A percentile compares a stretch with the other conserved stretches of the same genome.
Conservation (phyloP, 2,113 vertebrate species). For the Chaetodon auriga region DNA sequence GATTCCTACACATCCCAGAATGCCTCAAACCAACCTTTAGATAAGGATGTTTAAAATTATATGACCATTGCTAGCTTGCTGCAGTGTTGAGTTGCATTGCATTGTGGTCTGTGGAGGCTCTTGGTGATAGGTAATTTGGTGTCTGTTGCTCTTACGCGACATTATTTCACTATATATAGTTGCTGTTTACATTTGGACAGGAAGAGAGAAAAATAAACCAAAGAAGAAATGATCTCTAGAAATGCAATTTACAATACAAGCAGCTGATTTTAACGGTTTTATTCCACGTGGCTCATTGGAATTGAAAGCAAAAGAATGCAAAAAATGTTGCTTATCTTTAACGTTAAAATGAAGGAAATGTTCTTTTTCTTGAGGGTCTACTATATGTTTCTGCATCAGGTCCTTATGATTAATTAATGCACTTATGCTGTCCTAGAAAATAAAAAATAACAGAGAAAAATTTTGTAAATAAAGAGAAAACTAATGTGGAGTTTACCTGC, state of each 20-base stretch:
- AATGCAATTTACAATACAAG: not conserved
- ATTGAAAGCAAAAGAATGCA: not conserved
- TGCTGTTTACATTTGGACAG: not conserved
- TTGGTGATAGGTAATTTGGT: not conserved
- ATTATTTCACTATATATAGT: not conserved
- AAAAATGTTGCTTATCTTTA: not conserved
- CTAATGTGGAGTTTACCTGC: not conserved
- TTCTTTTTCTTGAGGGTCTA: not conserved
- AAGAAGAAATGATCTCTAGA: conserved; percentile 6
- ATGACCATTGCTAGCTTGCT: too few species aligned
- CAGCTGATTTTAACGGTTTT: not conserved
- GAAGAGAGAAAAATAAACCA: conserved; percentile 12
- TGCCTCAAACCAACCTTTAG: not conserved
- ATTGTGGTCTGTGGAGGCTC: not conserved
- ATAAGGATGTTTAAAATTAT: not conserved
- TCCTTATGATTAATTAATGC: not conserved
- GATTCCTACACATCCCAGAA: conserved; percentile 25
- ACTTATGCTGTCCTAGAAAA: not conserved
- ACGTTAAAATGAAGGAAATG: not conserved
- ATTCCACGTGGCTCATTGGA: not conserved
- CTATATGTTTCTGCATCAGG: not conserved
- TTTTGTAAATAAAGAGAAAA: conserved; percentile 8
- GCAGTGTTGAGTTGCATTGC: not conserved
- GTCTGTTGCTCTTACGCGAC: not conserved
- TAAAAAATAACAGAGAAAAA: not conserved